Evolutionary conservation across 1,140 invertebrate genomes (phyloP), one percentile per base, ranked within the genome.

Genomic region (Cyrtorhinus lividipennis): DNA sequence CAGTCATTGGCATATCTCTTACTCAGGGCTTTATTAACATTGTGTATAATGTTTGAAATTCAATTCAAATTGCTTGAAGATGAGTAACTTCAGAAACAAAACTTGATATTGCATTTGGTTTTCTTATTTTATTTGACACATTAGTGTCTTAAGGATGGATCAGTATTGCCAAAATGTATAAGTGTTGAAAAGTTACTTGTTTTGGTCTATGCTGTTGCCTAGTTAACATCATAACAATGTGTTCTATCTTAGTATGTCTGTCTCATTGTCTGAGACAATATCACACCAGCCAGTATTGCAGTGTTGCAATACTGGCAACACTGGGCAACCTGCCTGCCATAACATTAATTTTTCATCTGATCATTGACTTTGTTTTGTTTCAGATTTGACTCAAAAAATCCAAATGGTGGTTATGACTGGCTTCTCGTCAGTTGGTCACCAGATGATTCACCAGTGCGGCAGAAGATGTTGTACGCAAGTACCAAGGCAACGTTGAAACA

Each of bases 381-480:
- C 67, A 86, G 92, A 62, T 78, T 95, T 68, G 92, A 95, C 72
- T 77, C 79, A 23, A 84, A 83, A 70, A 85, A 84, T 69, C 82
- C 86, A 63, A 78, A 83, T 1, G 87, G 88, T 8, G 88, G 87
- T 5, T 87, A 93, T 75, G 88, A 95, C 70, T 99, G 95, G 95
- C 72, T 98, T 0, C 80, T 98, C 13, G 88, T 99, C 53, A 89
- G 86, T 67, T 99, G 92, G 90, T 92, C 87, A 23, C 95, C 95
- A 2, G 95, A 98, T 71, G 82, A 81, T 66, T 87, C 93, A 10
- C 82, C 85, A 8, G 85, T 94, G 2, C 80, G 95, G 65, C 87
- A 98, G 70, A 99, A 99, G 77, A 99, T 99, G 96, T 78, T 99
- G 27, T 98, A 98, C 74, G 96, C 96, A 0, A 97, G 95, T 0